Percentiles rank a stretch among this genome's conserved stretches.
phyloP scores from a whole-genome alignment of 2,888 invertebrate species.

The Macropis europaea region DNA sequence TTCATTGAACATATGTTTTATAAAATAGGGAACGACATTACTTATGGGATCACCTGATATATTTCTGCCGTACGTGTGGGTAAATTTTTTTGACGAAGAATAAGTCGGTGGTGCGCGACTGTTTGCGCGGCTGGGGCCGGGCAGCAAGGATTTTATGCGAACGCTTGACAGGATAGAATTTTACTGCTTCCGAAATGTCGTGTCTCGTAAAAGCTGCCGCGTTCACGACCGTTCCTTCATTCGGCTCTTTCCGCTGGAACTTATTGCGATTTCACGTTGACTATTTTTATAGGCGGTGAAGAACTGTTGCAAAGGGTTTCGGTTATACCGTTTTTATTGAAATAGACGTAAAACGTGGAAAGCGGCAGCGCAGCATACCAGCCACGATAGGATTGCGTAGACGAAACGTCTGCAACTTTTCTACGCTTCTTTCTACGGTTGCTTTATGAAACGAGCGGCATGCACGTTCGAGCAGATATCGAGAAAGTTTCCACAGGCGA shows the following conservation, averaged over 20 bases:
- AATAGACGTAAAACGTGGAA: conserved; percentile 38
- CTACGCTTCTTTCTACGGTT: background rate
- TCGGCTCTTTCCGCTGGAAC: conserved; percentile 55
- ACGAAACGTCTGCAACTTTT: conserved; percentile 26
- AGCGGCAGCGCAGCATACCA: background rate
- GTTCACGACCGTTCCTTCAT: conserved; percentile 61
- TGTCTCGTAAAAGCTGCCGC: conserved; percentile 68
- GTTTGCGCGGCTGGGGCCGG: conserved; percentile 3
- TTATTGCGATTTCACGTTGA: conserved; percentile 62
- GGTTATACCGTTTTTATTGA: conserved; percentile 54
- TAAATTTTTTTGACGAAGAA: background rate
- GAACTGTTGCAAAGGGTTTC: conserved; percentile 51
- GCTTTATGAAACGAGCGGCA: conserved; percentile 7
- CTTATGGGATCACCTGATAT: too few relatives aligned
- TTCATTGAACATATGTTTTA: too few relatives aligned
- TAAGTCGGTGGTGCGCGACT: background rate
- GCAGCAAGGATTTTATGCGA: conserved; percentile 60
- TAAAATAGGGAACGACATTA: too few relatives aligned
- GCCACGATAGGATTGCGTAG: background rate
- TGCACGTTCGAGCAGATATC: background rate
- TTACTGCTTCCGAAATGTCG: conserved; percentile 71
- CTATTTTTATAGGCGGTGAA: conserved; percentile 58
- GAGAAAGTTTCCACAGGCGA: background rate
- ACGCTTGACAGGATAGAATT: conserved; percentile 69
- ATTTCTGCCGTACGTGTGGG: too few relatives aligned